Evolutionary conservation across 2,113 vertebrate genomes (phyloP), one percentile per base, ranked within the genome.

Genomic region (Peromyscus leucopus): DNA sequence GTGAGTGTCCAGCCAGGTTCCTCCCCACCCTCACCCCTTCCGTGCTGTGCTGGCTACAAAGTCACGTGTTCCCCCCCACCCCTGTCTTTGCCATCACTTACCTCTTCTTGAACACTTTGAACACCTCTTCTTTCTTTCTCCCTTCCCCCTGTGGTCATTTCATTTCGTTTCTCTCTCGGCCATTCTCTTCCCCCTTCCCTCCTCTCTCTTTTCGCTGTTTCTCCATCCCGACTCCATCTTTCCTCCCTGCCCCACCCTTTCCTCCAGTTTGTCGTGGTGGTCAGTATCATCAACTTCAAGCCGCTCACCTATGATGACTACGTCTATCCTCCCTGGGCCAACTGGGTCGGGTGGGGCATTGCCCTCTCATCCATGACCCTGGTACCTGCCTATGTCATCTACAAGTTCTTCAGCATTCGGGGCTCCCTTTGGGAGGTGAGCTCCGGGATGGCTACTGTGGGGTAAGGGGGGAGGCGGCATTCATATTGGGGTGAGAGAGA

Each of bases 351-450:
- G 92, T 99, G 99, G 99, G 98, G 98, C 67, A 98, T 99, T 61
- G 99, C 99, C 4, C 97, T 99, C 92, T 99, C 99, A 69, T 99
- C 99, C 31, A 99, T 99, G 99, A 92, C 99, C 22, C 99, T 99
- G 59, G 99, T 99, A 65, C 99, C 99, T 0, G 76, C 98, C 95
- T 99, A 99, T 17, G 98, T 99, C 89, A 88, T 99, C 76, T 99
- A 99, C 98, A 99, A 99, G 98, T 99, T 99, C 98, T 94, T 99
- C 97, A 99, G 98, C 71, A 87, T 98, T 6, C 98, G 97, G 79
- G 99, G 99, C 96, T 99, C 99, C 93, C 99, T 99, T 85, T 99
- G 99, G 98, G 98, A 99, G 99, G 99, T 99, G 85, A 99, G 99
- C 76, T 97, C 74, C 0, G 10, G 75, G 42, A 65, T 0, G 7